Percentiles rank a stretch among this genome's conserved stretches.
Conservation (phyloP, 2,113 vertebrate genomes). For the Sapajus apella region DNA sequence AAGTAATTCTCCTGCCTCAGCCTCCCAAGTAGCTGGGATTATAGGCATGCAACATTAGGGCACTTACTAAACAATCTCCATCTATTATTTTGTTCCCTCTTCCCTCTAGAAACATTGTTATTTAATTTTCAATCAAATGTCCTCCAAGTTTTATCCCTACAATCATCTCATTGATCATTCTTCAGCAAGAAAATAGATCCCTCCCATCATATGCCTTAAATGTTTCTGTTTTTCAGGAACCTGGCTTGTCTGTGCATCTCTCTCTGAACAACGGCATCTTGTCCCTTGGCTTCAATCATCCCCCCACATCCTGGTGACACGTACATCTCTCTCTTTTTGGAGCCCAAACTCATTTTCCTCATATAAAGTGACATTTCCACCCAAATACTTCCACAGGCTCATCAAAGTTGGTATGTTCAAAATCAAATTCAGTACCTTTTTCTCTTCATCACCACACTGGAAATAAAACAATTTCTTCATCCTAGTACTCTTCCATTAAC, state of each 20-base stretch:
- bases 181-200: neutral
- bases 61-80: neutral
- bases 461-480: neutral
- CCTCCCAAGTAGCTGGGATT: too few relatives aligned
- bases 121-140: neutral
- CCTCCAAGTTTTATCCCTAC: neutral
- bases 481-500: neutral
- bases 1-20: too few relatives aligned
- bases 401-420: neutral
- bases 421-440: neutral
- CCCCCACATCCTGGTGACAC: accelerated
- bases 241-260: neutral
- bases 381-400: neutral
- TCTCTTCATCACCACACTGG: neutral
- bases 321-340: neutral
- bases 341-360: neutral
- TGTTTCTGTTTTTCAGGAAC: neutral
- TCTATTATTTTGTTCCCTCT: neutral
- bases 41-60: neutral
- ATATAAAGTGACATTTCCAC: neutral
- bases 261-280: neutral
- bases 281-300: neutral
- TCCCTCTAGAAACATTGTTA: neutral
- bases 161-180: neutral
- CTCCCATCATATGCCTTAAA: neutral